Percentiles rank a stretch among this genome's conserved stretches.
Conservation (phyloP, 1,140 invertebrate species). For the Globodera ellingtonae region DNA sequence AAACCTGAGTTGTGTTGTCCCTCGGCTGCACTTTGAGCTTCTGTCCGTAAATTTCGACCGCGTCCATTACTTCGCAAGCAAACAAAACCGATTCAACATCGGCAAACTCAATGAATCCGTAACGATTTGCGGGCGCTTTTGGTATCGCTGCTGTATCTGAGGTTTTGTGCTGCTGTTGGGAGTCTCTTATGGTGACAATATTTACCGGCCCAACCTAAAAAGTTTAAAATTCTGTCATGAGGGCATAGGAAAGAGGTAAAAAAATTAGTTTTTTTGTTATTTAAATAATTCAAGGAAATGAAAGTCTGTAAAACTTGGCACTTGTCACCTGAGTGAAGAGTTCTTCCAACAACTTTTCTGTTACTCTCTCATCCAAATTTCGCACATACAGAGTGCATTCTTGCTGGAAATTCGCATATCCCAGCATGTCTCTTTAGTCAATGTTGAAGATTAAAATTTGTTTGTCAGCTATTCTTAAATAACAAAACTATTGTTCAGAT, state of each 20-base stretch:
- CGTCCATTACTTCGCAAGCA: conserved; percentile 42
- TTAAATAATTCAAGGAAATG: too few species aligned
- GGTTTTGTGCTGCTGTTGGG: background rate
- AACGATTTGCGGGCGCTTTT: background rate
- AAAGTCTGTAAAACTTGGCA: too few species aligned
- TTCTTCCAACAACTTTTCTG: conserved; percentile 38
- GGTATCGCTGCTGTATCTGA: background rate
- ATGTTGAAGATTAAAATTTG: too few species aligned
- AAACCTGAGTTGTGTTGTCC: conserved; percentile 37
- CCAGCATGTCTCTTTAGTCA: too few species aligned
- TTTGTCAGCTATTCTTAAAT: too few species aligned
- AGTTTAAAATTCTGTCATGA: background rate
- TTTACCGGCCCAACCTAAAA: conserved; percentile 25
- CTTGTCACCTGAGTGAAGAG: conserved; percentile 35
- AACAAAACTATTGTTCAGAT: too few species aligned
- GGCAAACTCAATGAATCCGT: conserved; percentile 42
- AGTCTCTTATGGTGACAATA: conserved; percentile 1
- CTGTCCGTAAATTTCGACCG: conserved; percentile 27
- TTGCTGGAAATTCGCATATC: background rate
- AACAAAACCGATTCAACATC: conserved; percentile 42
- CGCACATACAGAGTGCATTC: conserved; percentile 35
- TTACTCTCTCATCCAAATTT: conserved; percentile 26
- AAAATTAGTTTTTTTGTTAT: too few species aligned
- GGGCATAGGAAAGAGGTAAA: too few species aligned
- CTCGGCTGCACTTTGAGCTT: conserved; percentile 37